Evolutionary conservation across 2,888 invertebrate species (phyloP).

Genomic region (Periphyllus acericola): DNA sequence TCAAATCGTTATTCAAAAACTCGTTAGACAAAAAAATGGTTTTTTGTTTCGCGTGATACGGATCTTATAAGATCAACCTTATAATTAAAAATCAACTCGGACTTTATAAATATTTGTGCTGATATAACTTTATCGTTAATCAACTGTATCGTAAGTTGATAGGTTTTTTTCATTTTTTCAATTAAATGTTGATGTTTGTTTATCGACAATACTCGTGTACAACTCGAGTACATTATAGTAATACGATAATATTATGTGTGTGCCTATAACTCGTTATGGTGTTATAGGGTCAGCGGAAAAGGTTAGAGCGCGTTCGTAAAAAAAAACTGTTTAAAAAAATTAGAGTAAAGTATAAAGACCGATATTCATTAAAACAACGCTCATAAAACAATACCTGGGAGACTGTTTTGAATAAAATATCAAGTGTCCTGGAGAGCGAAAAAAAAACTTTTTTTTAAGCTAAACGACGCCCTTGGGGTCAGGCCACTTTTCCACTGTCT

Average conservation of each 20-base stretch:
- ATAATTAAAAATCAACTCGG: no score
- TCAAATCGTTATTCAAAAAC: no score
- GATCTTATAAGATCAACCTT: no score
- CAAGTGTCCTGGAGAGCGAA: slow-evolving; percentile 58
- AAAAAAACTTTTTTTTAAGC: slow-evolving; percentile 30
- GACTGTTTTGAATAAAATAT: slow-evolving; percentile 62
- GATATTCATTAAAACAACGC: slow-evolving; percentile 60
- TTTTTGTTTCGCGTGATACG: no score
- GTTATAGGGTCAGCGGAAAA: background rate
- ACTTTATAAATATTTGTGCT: no score
- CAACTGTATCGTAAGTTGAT: no score
- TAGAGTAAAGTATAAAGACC: slow-evolving; percentile 45
- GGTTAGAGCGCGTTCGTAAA: background rate
- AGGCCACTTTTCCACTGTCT: slow-evolving; percentile 34
- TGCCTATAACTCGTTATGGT: background rate
- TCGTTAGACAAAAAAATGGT: no score
- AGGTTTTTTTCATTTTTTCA: no score
- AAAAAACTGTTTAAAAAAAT: slow-evolving; percentile 50
- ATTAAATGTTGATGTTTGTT: no score
- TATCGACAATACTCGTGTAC: no score
- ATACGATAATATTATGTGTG: background rate
- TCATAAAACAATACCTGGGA: slow-evolving; percentile 61
- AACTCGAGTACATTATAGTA: no score
- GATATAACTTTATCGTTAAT: no score
- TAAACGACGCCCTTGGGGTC: slow-evolving; percentile 60